Conservation (phyloP, 1,140 invertebrate genomes). For the Aleiodes sp. region DNA sequence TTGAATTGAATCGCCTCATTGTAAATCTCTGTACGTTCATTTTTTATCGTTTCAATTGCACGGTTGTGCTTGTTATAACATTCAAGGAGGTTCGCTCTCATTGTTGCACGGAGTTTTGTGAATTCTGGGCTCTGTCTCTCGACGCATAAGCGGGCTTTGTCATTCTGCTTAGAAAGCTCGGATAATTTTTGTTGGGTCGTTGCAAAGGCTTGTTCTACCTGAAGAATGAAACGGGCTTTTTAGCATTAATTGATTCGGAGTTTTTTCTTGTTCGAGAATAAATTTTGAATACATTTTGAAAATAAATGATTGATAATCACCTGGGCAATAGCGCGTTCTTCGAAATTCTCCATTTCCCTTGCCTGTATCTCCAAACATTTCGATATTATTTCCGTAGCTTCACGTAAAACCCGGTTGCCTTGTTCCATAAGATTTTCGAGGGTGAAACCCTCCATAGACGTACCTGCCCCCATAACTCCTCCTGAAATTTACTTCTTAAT, state of each 20-base stretch:
- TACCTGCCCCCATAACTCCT: slow-evolving; percentile 24
- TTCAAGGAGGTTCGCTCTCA: slow-evolving; percentile 43
- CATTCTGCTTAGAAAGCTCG: slow-evolving; percentile 37
- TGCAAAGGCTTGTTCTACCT: slow-evolving; percentile 24
- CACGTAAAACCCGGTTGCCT: slow-evolving; percentile 32
- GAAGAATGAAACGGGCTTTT: too few species aligned
- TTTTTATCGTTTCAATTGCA: slow-evolving; percentile 39
- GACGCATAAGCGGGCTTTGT: slow-evolving; percentile 34
- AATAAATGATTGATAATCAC: slow-evolving; percentile 18
- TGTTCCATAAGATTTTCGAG: slow-evolving; percentile 32
- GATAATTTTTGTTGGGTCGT: slow-evolving; percentile 30
- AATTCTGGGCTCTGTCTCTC: slow-evolving; percentile 34
- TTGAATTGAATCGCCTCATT: slow-evolving; percentile 42
- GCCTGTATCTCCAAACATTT: slow-evolving; percentile 35
- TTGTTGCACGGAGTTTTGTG: slow-evolving; percentile 27
- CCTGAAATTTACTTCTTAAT: too few species aligned
- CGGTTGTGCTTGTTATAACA: slow-evolving; percentile 47
- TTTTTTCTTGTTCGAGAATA: too few species aligned
- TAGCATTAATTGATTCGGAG: too few species aligned
- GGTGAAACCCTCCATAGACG: slow-evolving; percentile 19
- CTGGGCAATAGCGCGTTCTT: slow-evolving; percentile 31
- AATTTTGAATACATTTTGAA: too few species aligned
- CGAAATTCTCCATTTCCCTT: slow-evolving; percentile 32
- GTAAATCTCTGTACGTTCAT: slow-evolving; percentile 41
- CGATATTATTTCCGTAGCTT: slow-evolving; percentile 34